These are phyloP conservation scores for Bryconaethiops microstoma DNA, from an alignment of 2,797 vertebrate genomes.

Conservation along the genomic window DNA sequence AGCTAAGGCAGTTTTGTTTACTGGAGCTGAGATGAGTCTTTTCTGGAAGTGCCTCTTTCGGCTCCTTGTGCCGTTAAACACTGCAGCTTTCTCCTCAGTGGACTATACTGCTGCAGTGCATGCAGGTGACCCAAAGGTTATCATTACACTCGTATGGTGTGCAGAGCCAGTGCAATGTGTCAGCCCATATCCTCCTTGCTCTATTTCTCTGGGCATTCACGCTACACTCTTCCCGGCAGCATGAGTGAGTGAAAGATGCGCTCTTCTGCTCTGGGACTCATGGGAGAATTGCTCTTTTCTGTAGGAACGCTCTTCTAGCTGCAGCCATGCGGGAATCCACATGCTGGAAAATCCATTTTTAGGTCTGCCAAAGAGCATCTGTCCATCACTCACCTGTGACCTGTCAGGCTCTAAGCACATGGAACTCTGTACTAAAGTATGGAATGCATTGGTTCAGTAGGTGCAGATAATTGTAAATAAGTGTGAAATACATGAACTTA, in stretches of 20 bases:
- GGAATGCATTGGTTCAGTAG: background rate
- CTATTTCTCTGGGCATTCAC: conserved; percentile 27
- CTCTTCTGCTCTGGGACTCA: conserved; percentile 6
- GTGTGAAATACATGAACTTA: too few relatives aligned
- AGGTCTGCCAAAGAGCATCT: conserved; percentile 22
- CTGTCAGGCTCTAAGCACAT: background rate
- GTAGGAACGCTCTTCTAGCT: background rate
- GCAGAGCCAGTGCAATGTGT: conserved; percentile 16
- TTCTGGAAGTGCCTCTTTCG: conserved; percentile 6
- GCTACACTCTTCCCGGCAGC: conserved; percentile 3
- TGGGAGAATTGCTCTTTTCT: background rate
- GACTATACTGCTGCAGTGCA: conserved; percentile 1
- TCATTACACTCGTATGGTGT: conserved; percentile 18
- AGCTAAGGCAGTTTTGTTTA: conserved; percentile 29
- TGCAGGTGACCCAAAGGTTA: conserved; percentile 36
- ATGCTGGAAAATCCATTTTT: background rate
- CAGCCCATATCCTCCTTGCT: conserved; percentile 17
- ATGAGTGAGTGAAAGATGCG: background rate
- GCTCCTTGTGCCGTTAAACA: conserved; percentile 7
- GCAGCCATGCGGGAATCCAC: background rate
- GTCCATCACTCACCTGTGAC: background rate
- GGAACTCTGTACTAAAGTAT: background rate
- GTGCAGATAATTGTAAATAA: too few relatives aligned
- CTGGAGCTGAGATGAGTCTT: conserved; percentile 19
- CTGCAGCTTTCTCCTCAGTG: conserved; percentile 12